These are phyloP conservation scores for Nasonia oneida DNA, from an alignment of 2,888 invertebrate genomes.

Conservation along the genomic window DNA sequence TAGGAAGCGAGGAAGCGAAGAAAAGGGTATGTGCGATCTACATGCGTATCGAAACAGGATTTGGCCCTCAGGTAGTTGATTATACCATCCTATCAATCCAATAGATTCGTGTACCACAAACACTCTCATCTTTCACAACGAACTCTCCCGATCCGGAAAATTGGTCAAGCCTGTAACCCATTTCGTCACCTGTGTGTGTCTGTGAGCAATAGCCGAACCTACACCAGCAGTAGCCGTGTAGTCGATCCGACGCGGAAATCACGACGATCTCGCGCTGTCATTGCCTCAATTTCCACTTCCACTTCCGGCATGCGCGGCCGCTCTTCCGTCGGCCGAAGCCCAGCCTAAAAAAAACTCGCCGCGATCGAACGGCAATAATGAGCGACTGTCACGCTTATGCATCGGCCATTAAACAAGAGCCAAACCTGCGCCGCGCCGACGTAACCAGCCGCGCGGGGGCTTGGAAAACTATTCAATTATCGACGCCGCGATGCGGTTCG, in stretches of 20 bases:
- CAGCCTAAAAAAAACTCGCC: constrained; percentile 68
- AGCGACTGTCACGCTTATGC: constrained; percentile 57
- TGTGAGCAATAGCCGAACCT: neutral
- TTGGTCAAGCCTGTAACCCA: constrained; percentile 6
- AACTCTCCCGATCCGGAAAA: neutral
- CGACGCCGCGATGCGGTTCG: neutral
- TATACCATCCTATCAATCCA: neutral
- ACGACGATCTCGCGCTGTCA: constrained; percentile 73
- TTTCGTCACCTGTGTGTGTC: neutral
- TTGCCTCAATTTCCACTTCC: constrained; percentile 78
- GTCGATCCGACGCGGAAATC: constrained; percentile 71
- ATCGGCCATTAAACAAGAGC: constrained; percentile 40
- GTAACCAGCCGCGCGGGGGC: neutral
- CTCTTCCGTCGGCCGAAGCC: constrained; percentile 71
- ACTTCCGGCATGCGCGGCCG: constrained; percentile 74
- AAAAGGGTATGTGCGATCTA: constrained; percentile 66
- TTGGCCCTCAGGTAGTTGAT: neutral
- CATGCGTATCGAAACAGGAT: constrained; percentile 21
- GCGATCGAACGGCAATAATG: constrained; percentile 58
- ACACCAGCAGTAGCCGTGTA: neutral
- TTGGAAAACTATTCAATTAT: constrained; percentile 37
- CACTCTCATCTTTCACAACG: neutral
- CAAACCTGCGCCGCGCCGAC: constrained; percentile 11
- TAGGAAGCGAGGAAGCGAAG: constrained; percentile 32
- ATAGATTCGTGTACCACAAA: neutral